Evolutionary conservation across 37 sponge, comb jelly and placozoan genomes (phyloP).

Genomic region (Beroe ovata): DNA sequence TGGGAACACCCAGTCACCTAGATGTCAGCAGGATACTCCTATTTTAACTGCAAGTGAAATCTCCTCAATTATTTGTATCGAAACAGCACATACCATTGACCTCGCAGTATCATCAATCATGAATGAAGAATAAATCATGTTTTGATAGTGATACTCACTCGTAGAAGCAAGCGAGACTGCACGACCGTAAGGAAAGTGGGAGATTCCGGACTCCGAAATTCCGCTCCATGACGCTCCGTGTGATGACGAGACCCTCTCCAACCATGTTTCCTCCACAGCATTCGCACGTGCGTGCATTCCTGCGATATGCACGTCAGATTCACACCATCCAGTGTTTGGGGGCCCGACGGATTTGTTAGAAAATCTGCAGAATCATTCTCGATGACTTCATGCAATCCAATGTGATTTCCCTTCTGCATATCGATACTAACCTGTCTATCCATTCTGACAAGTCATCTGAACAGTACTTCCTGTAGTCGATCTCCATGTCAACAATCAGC

Average conservation of each 20-base stretch:
- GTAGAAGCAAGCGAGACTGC: slow-evolving; percentile 57
- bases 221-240: slow-evolving; percentile 47
- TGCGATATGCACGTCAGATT: not conserved
- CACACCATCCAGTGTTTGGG: too few relatives aligned
- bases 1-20: too few relatives aligned
- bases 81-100: too few relatives aligned
- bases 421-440: slow-evolving; percentile 29
- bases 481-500: slow-evolving; percentile 20
- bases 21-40: too few relatives aligned
- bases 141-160: too few relatives aligned
- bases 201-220: slow-evolving; percentile 59
- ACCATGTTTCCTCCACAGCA: slow-evolving; percentile 74
- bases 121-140: not conserved
- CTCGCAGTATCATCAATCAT: too few relatives aligned
- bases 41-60: too few relatives aligned
- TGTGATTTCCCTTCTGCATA: too few relatives aligned
- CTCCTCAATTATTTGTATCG: too few relatives aligned
- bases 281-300: slow-evolving; percentile 70
- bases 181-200: slow-evolving; percentile 39
- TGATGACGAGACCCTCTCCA: slow-evolving; percentile 74
- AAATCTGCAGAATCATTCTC: too few relatives aligned
- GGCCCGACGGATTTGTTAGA: too few relatives aligned
- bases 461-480: not conserved
- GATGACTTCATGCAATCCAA: too few relatives aligned
- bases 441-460: slow-evolving; percentile 58